Conservation (phyloP, 1,140 invertebrate species). For the Aphis gossypii region DNA sequence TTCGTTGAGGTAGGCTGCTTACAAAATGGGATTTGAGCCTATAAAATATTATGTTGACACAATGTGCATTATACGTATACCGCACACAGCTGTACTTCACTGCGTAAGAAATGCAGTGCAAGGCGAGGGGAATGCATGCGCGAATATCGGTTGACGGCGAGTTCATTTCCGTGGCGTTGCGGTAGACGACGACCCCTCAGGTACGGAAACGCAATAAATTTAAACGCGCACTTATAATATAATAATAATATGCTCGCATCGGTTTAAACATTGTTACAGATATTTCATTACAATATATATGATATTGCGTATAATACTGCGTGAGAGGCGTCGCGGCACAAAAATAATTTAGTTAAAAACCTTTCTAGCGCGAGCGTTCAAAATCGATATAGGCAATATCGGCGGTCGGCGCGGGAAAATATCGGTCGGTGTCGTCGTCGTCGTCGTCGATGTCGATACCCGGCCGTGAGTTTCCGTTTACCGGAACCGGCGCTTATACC, state of each 20-base stretch:
- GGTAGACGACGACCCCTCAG: not conserved
- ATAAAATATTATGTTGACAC: not conserved
- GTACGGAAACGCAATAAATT: not conserved
- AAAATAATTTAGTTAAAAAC: conserved; percentile 7
- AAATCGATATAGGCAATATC: not conserved
- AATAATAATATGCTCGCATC: not conserved
- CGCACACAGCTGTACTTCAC: not conserved
- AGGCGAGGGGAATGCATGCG: not conserved
- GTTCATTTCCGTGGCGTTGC: not conserved
- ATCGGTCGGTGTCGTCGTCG: not conserved
- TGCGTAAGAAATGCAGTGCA: not conserved
- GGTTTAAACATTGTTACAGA: not conserved
- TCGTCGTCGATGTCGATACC: not conserved
- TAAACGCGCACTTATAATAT: not conserved
- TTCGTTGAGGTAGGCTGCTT: not conserved
- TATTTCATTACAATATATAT: not conserved
- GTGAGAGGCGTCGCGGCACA: not conserved
- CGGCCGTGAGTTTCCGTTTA: not conserved
- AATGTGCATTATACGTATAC: not conserved
- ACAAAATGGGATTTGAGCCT: not conserved
- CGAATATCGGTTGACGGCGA: not conserved
- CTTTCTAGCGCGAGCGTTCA: not conserved
- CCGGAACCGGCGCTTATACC: not conserved
- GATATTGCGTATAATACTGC: not conserved
- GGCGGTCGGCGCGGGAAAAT: not conserved